Evolutionary conservation across 2,113 vertebrate species (phyloP).

Genomic region (Malurus melanocephalus): DNA sequence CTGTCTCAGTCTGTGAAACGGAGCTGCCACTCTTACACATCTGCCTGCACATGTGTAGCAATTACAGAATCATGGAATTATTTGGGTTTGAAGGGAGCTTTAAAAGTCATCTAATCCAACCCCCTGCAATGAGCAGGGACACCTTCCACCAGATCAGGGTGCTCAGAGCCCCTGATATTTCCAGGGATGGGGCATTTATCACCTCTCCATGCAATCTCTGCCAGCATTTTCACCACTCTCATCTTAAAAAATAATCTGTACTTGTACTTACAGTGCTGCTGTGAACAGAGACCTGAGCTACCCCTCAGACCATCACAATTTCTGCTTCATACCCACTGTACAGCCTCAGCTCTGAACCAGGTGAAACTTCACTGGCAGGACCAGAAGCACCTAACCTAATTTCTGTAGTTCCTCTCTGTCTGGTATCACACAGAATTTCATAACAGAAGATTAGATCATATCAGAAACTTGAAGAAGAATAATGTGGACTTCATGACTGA

Average conservation of each 20-base stretch:
- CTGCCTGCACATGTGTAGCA: background rate
- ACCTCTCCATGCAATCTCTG: background rate
- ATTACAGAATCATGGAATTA: background rate
- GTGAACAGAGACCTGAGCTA: background rate
- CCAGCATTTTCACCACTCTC: background rate
- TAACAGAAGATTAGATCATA: background rate
- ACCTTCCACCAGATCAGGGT: background rate
- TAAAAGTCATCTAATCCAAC: background rate
- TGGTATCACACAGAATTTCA: background rate
- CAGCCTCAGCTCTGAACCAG: background rate
- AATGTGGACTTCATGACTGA: background rate
- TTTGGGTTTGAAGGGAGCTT: background rate
- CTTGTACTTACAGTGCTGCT: background rate
- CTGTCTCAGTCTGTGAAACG: background rate
- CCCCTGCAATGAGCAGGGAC: background rate
- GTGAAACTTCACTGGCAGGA: background rate
- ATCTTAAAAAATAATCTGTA: background rate
- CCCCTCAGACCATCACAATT: background rate
- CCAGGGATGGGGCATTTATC: background rate
- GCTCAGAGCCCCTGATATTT: background rate
- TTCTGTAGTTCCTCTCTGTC: background rate
- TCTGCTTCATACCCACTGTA: background rate
- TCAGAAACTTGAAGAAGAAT: background rate
- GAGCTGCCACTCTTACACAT: background rate
- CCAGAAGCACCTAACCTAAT: background rate